Evolutionary conservation across 2,113 vertebrate species (phyloP), one percentile per base, ranked within the genome.

Genomic region (Donacobius atricapilla): DNA sequence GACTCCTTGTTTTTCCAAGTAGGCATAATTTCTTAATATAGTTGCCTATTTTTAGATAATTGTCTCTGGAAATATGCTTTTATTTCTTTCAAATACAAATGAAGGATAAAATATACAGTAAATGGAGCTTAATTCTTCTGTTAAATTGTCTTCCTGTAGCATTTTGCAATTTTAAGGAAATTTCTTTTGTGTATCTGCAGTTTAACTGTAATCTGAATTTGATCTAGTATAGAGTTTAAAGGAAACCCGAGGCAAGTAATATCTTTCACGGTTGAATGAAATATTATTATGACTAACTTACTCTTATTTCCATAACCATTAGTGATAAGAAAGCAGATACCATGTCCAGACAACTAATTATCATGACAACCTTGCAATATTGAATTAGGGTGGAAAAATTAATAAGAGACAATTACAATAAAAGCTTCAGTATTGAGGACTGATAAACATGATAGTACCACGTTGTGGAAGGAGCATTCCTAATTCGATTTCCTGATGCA

Each of bases 121-220:
- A 61, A 39, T 5, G 4, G 63, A 80, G 64, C 64, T 76, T 83
- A 77, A 84, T 89, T 87, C 53, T 78, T 82, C 50, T 69, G 25
- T 71, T 83, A 90, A 73, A 89, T 70, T 93, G 56, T 87, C n/a
- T 53, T 95, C 63, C 45, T 42, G 45, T 42, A 77, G 60, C 91
- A 90, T 82, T 95, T 87, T 1, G 6, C 53, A 45, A 18, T 88
- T 77, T 92, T 64, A 94, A 93, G 31, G 44, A 90, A 30, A 88
- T 88, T 73, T 91, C 51, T 90, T 87, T 44, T n/a, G 31, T 86
- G 7, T 88, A 60, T 90, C 60, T 93, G 71, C 83, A 81, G 76
- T 84, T 90, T 90, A 92, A 96, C 83, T 77, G 47, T 95, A 90
- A 94, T 94, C 88, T 90, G 72, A 90, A 73, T 96, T 86, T 84